Evolutionary conservation across 2,888 invertebrate genomes (phyloP).

Genomic region (Drosophila koepferae): DNA sequence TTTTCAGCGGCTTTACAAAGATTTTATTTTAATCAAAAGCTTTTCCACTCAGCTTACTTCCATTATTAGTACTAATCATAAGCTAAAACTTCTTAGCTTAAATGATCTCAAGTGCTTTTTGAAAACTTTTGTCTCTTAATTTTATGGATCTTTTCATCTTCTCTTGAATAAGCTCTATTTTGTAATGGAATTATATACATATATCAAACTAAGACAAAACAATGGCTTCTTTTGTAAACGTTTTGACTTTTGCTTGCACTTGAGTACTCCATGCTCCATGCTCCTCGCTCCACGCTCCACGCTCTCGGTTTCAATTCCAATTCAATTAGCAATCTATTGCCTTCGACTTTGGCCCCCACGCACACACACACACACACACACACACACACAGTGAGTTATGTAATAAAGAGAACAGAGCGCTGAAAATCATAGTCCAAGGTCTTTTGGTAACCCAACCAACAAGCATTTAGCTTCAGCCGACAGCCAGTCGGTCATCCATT

Average conservation of each 20-base stretch:
- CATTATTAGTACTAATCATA: not conserved
- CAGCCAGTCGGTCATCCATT: slow-evolving; percentile 64
- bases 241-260: slow-evolving; percentile 11
- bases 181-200: slow-evolving; percentile 2
- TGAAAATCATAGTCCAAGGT: slow-evolving; percentile 70
- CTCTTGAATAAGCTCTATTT: not conserved
- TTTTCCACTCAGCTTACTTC: not conserved
- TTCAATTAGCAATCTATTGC: slow-evolving; percentile 73
- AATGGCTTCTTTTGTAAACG: slow-evolving; percentile 9
- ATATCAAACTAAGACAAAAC: not conserved
- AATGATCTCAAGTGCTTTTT: not conserved
- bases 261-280: slow-evolving; percentile 10
- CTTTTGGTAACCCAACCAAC: slow-evolving; percentile 47
- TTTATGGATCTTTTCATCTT: not conserved
- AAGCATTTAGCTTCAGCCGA: slow-evolving; percentile 54
- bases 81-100: not conserved
- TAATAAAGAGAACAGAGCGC: slow-evolving; percentile 68
- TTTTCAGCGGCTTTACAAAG: not conserved
- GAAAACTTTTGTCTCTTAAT: not conserved
- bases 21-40: not conserved
- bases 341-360: slow-evolving; percentile 60
- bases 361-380: slow-evolving; percentile 23
- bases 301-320: slow-evolving; percentile 48
- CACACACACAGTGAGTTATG: slow-evolving; percentile 55
- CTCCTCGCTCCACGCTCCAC: not conserved